Evolutionary conservation across 2,888 invertebrate genomes (phyloP).

Genomic region (Chymomyza amoena): DNA sequence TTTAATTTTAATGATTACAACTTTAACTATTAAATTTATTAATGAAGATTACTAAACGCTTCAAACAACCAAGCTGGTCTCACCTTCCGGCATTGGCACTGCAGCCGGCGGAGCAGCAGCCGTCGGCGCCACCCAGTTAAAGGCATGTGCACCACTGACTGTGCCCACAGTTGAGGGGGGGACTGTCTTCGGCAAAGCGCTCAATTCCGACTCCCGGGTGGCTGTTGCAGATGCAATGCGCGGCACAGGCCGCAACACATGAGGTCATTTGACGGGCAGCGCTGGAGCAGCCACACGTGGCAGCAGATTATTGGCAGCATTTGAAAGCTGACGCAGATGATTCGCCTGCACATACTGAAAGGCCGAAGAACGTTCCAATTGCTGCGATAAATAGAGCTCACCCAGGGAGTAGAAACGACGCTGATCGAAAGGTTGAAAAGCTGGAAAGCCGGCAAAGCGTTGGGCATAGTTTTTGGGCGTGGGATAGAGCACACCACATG

Average conservation of each 20-base stretch:
- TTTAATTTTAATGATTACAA: slow-evolving; percentile 27
- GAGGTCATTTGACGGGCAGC: slow-evolving; percentile 77
- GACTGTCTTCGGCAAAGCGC: slow-evolving; percentile 8
- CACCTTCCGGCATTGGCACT: background rate
- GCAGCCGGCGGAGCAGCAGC: slow-evolving; percentile 8
- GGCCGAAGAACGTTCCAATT: slow-evolving; percentile 76
- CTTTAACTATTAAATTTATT: slow-evolving; percentile 50
- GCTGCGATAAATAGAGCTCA: slow-evolving; percentile 77
- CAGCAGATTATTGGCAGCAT: slow-evolving; percentile 58
- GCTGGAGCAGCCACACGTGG: slow-evolving; percentile 46
- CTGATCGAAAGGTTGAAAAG: slow-evolving; percentile 72
- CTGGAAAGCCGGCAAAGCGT: slow-evolving; percentile 70
- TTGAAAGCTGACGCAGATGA: slow-evolving; percentile 67
- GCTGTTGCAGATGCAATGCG: slow-evolving; percentile 71
- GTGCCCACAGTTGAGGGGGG: slow-evolving; percentile 13
- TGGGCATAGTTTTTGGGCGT: slow-evolving; percentile 51
- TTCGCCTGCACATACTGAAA: slow-evolving; percentile 78
- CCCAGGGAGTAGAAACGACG: slow-evolving; percentile 76
- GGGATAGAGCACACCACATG: slow-evolving; percentile 49
- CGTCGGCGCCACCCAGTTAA: slow-evolving; percentile 45
- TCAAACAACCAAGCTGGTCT: slow-evolving; percentile 45
- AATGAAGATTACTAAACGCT: slow-evolving; percentile 32
- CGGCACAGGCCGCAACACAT: slow-evolving; percentile 77
- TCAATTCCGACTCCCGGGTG: slow-evolving; percentile 33
- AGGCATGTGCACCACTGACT: slow-evolving; percentile 34